Evolutionary conservation across 2,888 invertebrate species (phyloP).

Genomic region (Synergus itoensis): DNA sequence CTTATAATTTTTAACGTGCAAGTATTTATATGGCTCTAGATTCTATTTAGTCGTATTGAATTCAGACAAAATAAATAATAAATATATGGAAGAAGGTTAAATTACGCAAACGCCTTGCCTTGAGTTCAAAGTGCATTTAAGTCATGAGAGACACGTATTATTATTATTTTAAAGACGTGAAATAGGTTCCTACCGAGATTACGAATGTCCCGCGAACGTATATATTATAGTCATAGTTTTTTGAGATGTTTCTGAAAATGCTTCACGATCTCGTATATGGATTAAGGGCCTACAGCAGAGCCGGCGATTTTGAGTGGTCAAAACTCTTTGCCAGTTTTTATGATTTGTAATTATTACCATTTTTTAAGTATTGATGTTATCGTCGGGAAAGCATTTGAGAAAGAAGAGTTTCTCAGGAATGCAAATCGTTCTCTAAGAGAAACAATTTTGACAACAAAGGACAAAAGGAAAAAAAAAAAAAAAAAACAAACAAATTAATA

Average conservation of each 20-base stretch:
- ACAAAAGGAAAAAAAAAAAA: conserved; percentile 44
- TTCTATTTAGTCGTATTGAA: conserved; percentile 56
- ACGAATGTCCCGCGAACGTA: conserved; percentile 62
- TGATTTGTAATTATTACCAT: conserved; percentile 49
- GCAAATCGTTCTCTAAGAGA: conserved; percentile 64
- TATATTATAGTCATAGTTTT: conserved; percentile 52
- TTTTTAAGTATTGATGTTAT: conserved; percentile 56
- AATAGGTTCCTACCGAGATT: conserved; percentile 66
- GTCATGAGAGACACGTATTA: conserved; percentile 52
- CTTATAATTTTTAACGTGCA: conserved; percentile 50
- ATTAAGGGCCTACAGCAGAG: conserved; percentile 68
- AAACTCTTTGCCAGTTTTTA: conserved; percentile 46
- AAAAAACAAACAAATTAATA: conserved; percentile 58
- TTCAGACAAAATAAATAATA: conserved; percentile 43
- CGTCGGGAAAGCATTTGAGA: conserved; percentile 51
- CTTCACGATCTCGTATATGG: conserved; percentile 69
- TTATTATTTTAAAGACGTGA: conserved; percentile 60
- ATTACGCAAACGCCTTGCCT: conserved; percentile 13
- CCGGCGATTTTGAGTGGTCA: conserved; percentile 50
- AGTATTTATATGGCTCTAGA: conserved; percentile 43
- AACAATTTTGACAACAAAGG: conserved; percentile 42
- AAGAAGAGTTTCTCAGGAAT: conserved; percentile 65
- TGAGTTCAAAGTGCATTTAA: conserved; percentile 71
- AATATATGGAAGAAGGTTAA: conserved; percentile 32
- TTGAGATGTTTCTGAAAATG: conserved; percentile 71